phyloP scores from a whole-genome alignment of 1,140 invertebrate species.

The Phocides pigmalion region DNA sequence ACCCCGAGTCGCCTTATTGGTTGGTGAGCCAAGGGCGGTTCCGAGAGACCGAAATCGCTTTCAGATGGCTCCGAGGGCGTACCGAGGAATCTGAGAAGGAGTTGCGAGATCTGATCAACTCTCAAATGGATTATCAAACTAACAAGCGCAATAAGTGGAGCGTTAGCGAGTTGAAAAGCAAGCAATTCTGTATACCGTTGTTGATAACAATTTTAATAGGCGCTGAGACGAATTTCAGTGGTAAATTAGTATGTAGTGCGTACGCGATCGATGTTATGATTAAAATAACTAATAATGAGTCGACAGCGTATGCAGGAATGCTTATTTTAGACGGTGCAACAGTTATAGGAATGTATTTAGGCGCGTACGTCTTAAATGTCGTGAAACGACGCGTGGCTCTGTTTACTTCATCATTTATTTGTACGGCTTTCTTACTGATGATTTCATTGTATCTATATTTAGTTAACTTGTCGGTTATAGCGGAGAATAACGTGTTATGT shows the following conservation, averaged over 20 bases:
- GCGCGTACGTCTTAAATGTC: not conserved
- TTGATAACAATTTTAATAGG: constrained; percentile 36
- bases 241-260: constrained; percentile 43
- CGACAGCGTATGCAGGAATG: constrained; percentile 42
- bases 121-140: constrained; percentile 8
- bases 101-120: constrained; percentile 38
- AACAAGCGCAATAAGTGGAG: constrained; percentile 8
- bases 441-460: no score
- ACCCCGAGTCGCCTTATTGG: constrained; percentile 57
- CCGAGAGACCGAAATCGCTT: constrained; percentile 40
- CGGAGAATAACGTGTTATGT: not conserved
- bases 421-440: not conserved
- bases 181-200: constrained; percentile 44
- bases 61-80: constrained; percentile 46
- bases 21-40: constrained; percentile 44
- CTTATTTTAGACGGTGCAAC: constrained; percentile 48
- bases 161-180: constrained; percentile 21
- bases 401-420: no score
- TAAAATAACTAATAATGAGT: constrained; percentile 42
- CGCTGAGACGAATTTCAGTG: constrained; percentile 32
- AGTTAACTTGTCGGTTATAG: not conserved
- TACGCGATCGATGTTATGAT: constrained; percentile 51
- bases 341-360: constrained; percentile 45
- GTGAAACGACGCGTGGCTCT: not conserved
- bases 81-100: constrained; percentile 41